These are phyloP conservation scores for Anolis sagrei DNA, from an alignment of 2,113 vertebrate species.

Conservation along the genomic window DNA sequence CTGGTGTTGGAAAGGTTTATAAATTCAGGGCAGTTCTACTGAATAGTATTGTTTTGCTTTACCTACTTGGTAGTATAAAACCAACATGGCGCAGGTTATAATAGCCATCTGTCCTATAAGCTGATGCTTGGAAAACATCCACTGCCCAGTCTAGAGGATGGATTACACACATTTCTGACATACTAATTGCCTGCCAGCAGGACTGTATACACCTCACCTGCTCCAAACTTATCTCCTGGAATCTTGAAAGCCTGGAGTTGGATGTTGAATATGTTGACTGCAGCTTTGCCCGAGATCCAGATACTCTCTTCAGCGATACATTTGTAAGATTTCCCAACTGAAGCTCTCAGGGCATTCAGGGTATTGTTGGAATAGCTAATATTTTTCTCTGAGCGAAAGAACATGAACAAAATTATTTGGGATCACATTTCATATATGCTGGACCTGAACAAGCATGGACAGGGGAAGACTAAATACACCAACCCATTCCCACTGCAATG, in stretches of 20 bases:
- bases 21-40: not conserved
- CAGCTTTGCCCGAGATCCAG: slow-evolving; percentile 66
- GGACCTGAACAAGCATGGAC: not conserved
- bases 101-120: too few relatives aligned
- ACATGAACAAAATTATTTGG: slow-evolving; percentile 16
- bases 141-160: not conserved
- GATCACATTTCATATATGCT: not conserved
- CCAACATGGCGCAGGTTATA: not conserved
- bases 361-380: slow-evolving; percentile 73
- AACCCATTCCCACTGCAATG: too few relatives aligned
- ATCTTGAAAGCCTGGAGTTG: slow-evolving; percentile 91
- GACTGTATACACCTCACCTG: slow-evolving; percentile 79
- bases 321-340: slow-evolving; percentile 88
- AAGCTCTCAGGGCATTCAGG: slow-evolving; percentile 84
- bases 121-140: not conserved
- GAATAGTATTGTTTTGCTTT: too few relatives aligned
- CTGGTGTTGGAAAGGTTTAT: not conserved
- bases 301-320: slow-evolving; percentile 86
- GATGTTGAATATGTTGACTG: slow-evolving; percentile 86
- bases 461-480: too few relatives aligned
- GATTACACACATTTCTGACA: not conserved
- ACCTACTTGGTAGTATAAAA: not conserved
- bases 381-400: slow-evolving; percentile 44
- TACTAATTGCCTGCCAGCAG: not conserved
- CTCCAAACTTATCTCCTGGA: slow-evolving; percentile 82